Conservation (phyloP, 2,888 invertebrate species). For the Petrolisthes manimaculis region DNA sequence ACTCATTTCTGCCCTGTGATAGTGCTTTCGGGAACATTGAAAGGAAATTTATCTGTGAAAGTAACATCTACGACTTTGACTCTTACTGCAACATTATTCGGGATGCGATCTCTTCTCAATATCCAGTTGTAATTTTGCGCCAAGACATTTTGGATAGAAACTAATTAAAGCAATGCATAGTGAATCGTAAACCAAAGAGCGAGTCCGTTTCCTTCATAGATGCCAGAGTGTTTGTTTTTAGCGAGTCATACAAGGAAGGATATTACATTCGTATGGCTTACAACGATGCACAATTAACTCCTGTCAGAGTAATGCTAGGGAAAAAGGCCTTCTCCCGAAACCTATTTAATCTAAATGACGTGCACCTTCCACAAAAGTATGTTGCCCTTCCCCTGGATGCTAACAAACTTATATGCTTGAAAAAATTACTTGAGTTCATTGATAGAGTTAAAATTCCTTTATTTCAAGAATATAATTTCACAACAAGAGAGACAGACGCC, state of each 20-base stretch:
- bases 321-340: background rate
- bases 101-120: background rate
- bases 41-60: too few relatives aligned
- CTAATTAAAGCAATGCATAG: background rate
- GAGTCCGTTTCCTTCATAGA: constrained; percentile 1
- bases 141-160: background rate
- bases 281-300: background rate
- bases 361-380: too few relatives aligned
- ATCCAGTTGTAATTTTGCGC: background rate
- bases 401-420: background rate
- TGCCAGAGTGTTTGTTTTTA: background rate
- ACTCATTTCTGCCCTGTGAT: background rate
- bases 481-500: background rate
- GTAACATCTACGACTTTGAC: too few relatives aligned
- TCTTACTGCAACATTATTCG: background rate
- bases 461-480: background rate
- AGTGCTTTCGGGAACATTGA: constrained; percentile 7
- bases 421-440: background rate
- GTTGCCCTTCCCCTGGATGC: background rate
- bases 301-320: background rate
- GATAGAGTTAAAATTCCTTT: background rate
- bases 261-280: background rate
- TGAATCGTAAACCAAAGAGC: background rate
- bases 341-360: too few relatives aligned
- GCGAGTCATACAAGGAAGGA: constrained; percentile 1